These are phyloP conservation scores for Dinothrombium tinctorium DNA, from an alignment of 1,140 invertebrate genomes.

Conservation along the genomic window DNA sequence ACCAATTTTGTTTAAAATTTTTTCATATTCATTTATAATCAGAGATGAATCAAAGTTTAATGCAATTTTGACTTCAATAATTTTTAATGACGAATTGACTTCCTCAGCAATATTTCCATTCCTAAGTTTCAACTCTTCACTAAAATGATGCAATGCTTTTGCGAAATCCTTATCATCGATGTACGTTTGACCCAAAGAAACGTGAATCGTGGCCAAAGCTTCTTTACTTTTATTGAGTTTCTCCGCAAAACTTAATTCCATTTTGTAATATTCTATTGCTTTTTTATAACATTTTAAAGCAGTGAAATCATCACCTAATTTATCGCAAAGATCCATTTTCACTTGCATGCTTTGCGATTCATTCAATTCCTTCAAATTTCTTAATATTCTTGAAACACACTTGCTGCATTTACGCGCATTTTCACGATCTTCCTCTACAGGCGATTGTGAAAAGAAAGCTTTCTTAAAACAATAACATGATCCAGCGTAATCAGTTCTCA, in stretches of 20 bases:
- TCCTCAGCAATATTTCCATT: constrained; percentile 35
- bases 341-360: constrained; percentile 25
- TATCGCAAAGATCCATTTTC: constrained; percentile 45
- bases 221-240: constrained; percentile 24
- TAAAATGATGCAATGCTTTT: constrained; percentile 48
- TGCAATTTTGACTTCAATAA: constrained; percentile 28
- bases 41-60: not conserved
- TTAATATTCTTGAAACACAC: constrained; percentile 28
- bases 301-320: constrained; percentile 49
- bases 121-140: constrained; percentile 44
- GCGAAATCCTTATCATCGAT: constrained; percentile 46
- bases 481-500: constrained; percentile 38
- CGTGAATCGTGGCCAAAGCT: constrained; percentile 43
- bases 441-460: constrained; percentile 42
- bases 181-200: constrained; percentile 66
- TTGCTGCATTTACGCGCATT: constrained; percentile 7
- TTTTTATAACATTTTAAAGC: constrained; percentile 37
- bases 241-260: constrained; percentile 34
- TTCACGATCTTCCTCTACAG: constrained; percentile 29
- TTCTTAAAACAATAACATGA: constrained; percentile 41
- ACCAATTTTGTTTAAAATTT: not conserved
- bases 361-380: constrained; percentile 30
- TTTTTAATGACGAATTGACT: constrained; percentile 33
- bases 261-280: constrained; percentile 49
- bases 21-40: not conserved